These are phyloP conservation scores for Eulithis prunata DNA, from an alignment of 2,888 invertebrate genomes.

Conservation along the genomic window DNA sequence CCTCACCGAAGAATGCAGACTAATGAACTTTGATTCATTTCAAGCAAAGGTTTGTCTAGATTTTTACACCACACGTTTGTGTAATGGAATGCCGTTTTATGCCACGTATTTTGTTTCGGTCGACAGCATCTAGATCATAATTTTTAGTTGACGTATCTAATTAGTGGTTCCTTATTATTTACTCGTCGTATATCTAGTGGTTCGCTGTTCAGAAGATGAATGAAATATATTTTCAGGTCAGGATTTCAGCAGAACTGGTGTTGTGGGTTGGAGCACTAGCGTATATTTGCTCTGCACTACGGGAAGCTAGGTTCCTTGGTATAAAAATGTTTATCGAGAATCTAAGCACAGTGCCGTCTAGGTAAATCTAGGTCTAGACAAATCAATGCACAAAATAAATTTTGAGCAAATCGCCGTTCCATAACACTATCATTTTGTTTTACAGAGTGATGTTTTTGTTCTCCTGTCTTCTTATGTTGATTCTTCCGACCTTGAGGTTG, in stretches of 20 bases:
- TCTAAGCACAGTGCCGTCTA: slow-evolving; percentile 87
- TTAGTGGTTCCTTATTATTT: too few species aligned
- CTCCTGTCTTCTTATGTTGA: slow-evolving; percentile 94
- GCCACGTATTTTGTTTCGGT: too few species aligned
- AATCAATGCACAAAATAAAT: too few species aligned
- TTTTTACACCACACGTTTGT: neutral
- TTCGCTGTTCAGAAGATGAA: too few species aligned
- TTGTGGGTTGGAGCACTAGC: slow-evolving; percentile 93
- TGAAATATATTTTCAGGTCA: slow-evolving; percentile 71
- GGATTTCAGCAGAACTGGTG: slow-evolving; percentile 90
- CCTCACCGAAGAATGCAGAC: slow-evolving; percentile 87
- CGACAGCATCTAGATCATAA: too few species aligned
- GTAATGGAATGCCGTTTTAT: neutral
- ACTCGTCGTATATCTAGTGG: too few species aligned
- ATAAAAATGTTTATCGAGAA: slow-evolving; percentile 97
- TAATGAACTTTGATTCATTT: slow-evolving; percentile 86
- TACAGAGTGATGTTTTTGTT: slow-evolving; percentile 95
- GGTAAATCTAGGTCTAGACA: slow-evolving; percentile 48
- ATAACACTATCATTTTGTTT: slow-evolving; percentile 22
- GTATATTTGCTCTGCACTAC: slow-evolving; percentile 92
- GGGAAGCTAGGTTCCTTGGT: slow-evolving; percentile 96
- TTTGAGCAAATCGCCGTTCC: too few species aligned
- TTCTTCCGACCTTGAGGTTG: slow-evolving; percentile 93
- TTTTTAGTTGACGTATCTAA: too few species aligned
- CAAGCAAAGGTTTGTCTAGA: slow-evolving; percentile 78